phyloP scores from a whole-genome alignment of 2,113 vertebrate genomes.

The Rhizomys pruinosus region DNA sequence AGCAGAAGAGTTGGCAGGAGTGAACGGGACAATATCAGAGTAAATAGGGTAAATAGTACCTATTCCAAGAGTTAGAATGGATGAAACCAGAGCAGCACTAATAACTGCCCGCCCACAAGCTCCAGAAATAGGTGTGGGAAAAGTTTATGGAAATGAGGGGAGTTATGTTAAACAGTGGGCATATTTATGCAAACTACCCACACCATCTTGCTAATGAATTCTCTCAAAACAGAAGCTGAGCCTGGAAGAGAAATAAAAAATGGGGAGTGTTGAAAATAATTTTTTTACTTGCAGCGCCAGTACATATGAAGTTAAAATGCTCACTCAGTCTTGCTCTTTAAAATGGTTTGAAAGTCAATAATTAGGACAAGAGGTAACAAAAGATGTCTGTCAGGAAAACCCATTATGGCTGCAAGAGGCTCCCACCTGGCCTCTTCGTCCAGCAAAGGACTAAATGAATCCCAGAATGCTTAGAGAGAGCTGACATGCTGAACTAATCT shows the following conservation, averaged over 20 bases:
- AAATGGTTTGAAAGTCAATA: conserved; percentile 46
- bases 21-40: conserved; percentile 55
- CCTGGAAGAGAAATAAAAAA: conserved; percentile 22
- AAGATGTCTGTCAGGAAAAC: conserved; percentile 58
- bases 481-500: conserved; percentile 84
- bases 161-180: neutral
- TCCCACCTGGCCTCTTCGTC: conserved; percentile 71
- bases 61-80: conserved; percentile 60
- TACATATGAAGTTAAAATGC: conserved; percentile 40
- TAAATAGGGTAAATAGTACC: conserved; percentile 36
- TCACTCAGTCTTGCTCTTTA: conserved; percentile 60
- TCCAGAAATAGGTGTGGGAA: conserved; percentile 56
- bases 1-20: conserved; percentile 60
- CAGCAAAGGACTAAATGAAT: conserved; percentile 72
- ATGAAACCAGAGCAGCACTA: conserved; percentile 30
- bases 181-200: conserved; percentile 46
- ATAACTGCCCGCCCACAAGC: conserved; percentile 34
- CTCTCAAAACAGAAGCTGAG: conserved; percentile 65
- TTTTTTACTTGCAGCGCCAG: neutral
- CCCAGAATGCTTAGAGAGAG: conserved; percentile 80
- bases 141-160: conserved; percentile 47
- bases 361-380: conserved; percentile 75
- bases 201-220: conserved; percentile 32
- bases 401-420: conserved; percentile 53
- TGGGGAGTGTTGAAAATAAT: neutral